Conservation (phyloP, 2,797 vertebrate species). For the Sebastes taczanowskii region DNA sequence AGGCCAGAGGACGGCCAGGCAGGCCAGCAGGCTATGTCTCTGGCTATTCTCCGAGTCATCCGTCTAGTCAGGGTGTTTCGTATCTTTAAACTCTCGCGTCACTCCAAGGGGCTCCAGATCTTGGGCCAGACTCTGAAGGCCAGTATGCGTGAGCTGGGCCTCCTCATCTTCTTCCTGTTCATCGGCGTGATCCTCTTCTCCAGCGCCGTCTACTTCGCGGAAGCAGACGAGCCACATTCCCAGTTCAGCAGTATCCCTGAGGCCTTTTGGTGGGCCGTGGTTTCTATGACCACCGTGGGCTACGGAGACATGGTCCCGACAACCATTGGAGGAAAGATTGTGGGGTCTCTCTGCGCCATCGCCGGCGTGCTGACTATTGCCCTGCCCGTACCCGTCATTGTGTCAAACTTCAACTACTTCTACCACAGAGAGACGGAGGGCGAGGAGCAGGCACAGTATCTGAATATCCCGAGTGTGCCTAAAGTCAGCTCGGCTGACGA, state of each 20-base stretch:
- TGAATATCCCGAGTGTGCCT: slow-evolving; percentile 94
- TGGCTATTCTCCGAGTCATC: slow-evolving; percentile 97
- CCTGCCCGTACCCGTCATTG: slow-evolving; percentile 95
- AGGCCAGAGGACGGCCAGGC: slow-evolving; percentile 93
- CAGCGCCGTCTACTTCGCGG: slow-evolving; percentile 97
- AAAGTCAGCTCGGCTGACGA: slow-evolving; percentile 90
- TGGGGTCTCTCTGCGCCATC: slow-evolving; percentile 96
- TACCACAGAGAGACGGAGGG: slow-evolving; percentile 98
- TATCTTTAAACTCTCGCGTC: slow-evolving; percentile 98
- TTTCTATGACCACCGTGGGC: slow-evolving; percentile 99
- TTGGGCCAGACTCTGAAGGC: slow-evolving; percentile 97
- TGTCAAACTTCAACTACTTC: slow-evolving; percentile 99
- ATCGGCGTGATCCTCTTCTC: slow-evolving; percentile 99
- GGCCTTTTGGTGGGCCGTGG: slow-evolving; percentile 99
- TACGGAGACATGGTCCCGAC: slow-evolving; percentile 98
- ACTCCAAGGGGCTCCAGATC: slow-evolving; percentile 97
- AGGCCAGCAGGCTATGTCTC: slow-evolving; percentile 97
- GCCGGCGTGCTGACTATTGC: slow-evolving; percentile 97
- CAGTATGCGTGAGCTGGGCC: slow-evolving; percentile 95
- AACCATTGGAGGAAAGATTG: slow-evolving; percentile 98
- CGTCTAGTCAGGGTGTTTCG: slow-evolving; percentile 96
- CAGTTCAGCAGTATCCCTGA: slow-evolving; percentile 97
- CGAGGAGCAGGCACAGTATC: slow-evolving; percentile 96
- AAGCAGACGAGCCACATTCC: slow-evolving; percentile 93
- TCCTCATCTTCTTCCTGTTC: slow-evolving; percentile 98